Evolutionary conservation across 2,113 vertebrate species (phyloP).

Genomic region (Panthera tigris): DNA sequence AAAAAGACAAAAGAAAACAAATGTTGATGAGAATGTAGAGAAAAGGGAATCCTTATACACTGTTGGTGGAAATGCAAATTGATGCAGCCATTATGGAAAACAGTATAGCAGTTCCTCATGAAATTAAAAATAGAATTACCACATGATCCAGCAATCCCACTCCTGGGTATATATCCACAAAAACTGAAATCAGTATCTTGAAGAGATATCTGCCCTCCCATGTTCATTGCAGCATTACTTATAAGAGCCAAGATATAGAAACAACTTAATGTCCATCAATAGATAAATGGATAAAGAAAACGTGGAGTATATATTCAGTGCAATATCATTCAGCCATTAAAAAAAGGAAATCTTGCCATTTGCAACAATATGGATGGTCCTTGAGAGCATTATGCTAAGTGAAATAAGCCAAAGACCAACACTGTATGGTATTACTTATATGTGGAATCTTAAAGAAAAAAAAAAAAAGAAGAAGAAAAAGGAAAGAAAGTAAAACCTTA

Average conservation of each 20-base stretch:
- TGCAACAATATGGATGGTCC: background rate
- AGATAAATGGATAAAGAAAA: background rate
- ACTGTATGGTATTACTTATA: background rate
- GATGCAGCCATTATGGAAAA: background rate
- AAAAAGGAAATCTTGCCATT: background rate
- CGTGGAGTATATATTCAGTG: background rate
- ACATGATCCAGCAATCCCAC: background rate
- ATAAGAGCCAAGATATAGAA: background rate
- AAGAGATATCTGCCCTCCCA: background rate
- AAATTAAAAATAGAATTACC: background rate
- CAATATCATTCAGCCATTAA: background rate
- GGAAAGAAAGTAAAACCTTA: background rate
- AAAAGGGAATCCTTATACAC: background rate
- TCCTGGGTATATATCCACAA: background rate
- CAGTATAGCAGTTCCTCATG: background rate
- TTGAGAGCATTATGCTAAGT: background rate
- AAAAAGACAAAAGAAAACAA: background rate
- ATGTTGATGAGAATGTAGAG: background rate
- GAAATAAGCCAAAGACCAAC: background rate
- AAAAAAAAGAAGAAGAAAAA: background rate
- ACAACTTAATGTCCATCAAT: background rate
- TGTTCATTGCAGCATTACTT: background rate
- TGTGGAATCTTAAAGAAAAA: background rate
- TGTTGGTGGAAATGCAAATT: background rate
- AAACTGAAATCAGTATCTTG: background rate